Evolutionary conservation across 1,140 invertebrate genomes (phyloP), one percentile per base, ranked within the genome.

Genomic region (Rhynchophorus ferrugineus): DNA sequence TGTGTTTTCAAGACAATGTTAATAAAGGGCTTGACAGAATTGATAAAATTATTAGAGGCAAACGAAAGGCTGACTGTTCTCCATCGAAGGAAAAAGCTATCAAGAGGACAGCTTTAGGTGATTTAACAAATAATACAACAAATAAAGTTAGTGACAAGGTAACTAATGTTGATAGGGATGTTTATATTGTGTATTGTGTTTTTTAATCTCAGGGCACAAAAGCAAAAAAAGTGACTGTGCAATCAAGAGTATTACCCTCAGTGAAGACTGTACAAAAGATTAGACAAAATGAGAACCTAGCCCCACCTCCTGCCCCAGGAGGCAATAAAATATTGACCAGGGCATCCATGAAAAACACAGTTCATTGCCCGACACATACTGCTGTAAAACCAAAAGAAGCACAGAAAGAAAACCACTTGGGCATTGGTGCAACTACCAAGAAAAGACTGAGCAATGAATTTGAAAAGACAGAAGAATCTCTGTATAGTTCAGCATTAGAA

Each of bases 401-500:
- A 39, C 57, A 66, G 11, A 62, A 72, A 39, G 66, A 71, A 21
- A 73, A 67, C 22, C 68, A 64, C 29, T 62, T 58, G 35, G 64
- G 67, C 44, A 50, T 42, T 7, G 71, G 70, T 68, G 68, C 43
- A 54, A 71, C 48, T 64, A 63, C 54, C 67, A 68, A 65, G 35
- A 67, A 60, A 52, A 70, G 58, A 63, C 67, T 76, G 22, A 82
- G 81, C 69, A 81, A 82, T 70, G 75, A 79, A 3, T 80, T 79
- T 22, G 75, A 79, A 41, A 77, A 69, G 54, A 72, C 71, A 54
- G 74, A 69, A 52, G 74, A 75, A 55, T 82, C 81, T 2, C 68
- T 88, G 3, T 89, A 89, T 62, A 77, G 81, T 56, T 84, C 84
- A 45, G 85, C 85, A 14, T 73, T 86, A 56, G 85, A 88, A 67